Percentiles rank a stretch among this genome's conserved stretches.
Evolutionary conservation across 2,113 vertebrate species (phyloP).

Genomic region (Chaetops frenatus): DNA sequence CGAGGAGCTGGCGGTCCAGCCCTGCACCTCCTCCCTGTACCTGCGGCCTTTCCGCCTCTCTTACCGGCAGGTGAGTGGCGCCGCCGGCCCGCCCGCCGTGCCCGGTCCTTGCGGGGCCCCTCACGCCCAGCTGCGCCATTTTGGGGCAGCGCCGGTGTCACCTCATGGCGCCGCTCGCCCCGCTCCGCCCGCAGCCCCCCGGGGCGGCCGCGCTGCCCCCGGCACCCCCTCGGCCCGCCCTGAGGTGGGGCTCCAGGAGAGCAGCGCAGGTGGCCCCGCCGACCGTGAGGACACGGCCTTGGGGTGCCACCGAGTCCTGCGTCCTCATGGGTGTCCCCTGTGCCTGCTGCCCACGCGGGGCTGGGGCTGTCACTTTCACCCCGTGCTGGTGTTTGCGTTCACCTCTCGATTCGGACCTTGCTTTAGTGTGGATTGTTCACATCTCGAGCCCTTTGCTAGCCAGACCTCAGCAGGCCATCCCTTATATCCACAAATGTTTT

Average conservation of each 20-base stretch:
- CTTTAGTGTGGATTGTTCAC: too few species aligned
- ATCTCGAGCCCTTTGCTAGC: background rate
- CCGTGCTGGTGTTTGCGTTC: background rate
- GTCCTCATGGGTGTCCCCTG: fast-evolving
- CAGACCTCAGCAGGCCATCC: background rate
- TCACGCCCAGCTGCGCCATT: background rate
- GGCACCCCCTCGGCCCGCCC: background rate
- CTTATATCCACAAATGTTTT: fast-evolving
- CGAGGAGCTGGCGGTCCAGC: constrained; percentile 27
- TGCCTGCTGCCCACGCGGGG: fast-evolving
- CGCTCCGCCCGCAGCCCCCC: background rate
- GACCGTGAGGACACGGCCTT: fast-evolving
- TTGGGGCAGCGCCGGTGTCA: background rate
- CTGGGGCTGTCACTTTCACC: background rate
- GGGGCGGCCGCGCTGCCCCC: background rate
- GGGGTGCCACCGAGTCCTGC: fast-evolving
- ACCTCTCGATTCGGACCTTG: background rate
- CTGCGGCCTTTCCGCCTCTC: constrained; percentile 80
- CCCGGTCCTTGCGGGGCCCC: background rate
- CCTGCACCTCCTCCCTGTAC: constrained; percentile 78
- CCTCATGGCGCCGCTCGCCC: background rate
- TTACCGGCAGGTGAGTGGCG: constrained; percentile 82
- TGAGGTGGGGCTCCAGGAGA: background rate
- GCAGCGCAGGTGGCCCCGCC: fast-evolving
- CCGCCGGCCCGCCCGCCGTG: background rate